Conservation (phyloP, 2,888 invertebrate species). For the Campaea margaritaria region DNA sequence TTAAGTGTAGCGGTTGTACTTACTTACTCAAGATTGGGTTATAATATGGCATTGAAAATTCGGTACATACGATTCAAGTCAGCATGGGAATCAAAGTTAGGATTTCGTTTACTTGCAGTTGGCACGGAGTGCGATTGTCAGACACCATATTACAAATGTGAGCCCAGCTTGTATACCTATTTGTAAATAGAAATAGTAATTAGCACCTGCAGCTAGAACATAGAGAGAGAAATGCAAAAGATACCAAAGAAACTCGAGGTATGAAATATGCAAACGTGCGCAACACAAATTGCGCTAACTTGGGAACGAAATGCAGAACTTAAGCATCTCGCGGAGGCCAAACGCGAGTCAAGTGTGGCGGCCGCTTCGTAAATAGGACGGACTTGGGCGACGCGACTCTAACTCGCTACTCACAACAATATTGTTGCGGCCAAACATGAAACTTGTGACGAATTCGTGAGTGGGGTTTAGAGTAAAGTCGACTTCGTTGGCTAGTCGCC, state of each 20-base stretch:
- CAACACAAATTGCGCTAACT: slow-evolving; percentile 75
- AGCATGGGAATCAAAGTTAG: no score
- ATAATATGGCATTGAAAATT: no score
- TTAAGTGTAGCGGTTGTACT: no score
- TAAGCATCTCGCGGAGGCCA: slow-evolving; percentile 64
- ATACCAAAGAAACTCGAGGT: slow-evolving; percentile 57
- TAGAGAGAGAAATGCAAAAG: slow-evolving; percentile 52
- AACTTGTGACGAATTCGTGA: slow-evolving; percentile 26
- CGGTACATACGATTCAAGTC: no score
- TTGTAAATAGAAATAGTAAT: not conserved
- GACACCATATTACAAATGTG: no score
- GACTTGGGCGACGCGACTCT: slow-evolving; percentile 52
- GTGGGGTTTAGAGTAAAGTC: slow-evolving; percentile 5
- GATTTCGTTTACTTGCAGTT: no score
- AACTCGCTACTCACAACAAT: slow-evolving; percentile 57
- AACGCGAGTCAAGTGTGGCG: slow-evolving; percentile 70
- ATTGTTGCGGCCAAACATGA: slow-evolving; percentile 49
- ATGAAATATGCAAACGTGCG: slow-evolving; percentile 70
- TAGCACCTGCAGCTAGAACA: slow-evolving; percentile 26
- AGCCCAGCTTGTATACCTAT: no score
- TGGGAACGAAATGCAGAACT: slow-evolving; percentile 73
- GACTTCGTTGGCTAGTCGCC: slow-evolving; percentile 8
- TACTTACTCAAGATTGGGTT: no score
- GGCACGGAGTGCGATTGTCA: no score
- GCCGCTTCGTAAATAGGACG: slow-evolving; percentile 63